A percentile compares a stretch with the other conserved stretches of the same genome.
Conservation (phyloP, 2,113 vertebrate species). For the Sphaerodactylus townsendi region DNA sequence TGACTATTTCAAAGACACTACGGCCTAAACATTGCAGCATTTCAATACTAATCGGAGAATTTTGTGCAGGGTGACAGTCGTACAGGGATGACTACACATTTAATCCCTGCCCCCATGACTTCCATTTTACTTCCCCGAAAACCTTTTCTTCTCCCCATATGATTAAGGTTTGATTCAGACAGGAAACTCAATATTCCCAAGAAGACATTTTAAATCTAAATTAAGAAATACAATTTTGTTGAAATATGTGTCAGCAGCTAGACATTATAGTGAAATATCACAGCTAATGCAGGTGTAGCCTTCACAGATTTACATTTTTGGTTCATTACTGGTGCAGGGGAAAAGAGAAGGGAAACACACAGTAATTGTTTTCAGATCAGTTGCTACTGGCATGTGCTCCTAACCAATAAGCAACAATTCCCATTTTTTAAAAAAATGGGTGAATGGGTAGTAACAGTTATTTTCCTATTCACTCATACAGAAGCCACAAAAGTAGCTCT, state of each 20-base stretch:
- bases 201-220: constrained; percentile 19
- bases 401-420: constrained; percentile 50
- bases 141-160: constrained; percentile 44
- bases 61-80: constrained; percentile 51
- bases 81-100: constrained; percentile 62
- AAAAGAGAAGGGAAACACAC: not conserved
- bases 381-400: constrained; percentile 20
- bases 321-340: not conserved
- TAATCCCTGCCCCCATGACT: constrained; percentile 55
- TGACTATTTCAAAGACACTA: constrained; percentile 56
- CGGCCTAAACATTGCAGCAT: constrained; percentile 42
- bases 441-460: constrained; percentile 45
- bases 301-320: constrained; percentile 36
- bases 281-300: constrained; percentile 34
- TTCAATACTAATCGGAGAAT: constrained; percentile 66
- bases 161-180: constrained; percentile 41
- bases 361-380: constrained; percentile 10
- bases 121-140: constrained; percentile 47
- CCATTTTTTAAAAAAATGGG: constrained; percentile 34
- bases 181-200: constrained; percentile 56
- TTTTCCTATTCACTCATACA: constrained; percentile 61
- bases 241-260: constrained; percentile 40
- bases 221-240: constrained; percentile 10
- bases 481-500: constrained; percentile 58
- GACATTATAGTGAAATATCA: constrained; percentile 42